Evolutionary conservation across 2,797 vertebrate species (phyloP).

Genomic region (Onychomys arenicola): DNA sequence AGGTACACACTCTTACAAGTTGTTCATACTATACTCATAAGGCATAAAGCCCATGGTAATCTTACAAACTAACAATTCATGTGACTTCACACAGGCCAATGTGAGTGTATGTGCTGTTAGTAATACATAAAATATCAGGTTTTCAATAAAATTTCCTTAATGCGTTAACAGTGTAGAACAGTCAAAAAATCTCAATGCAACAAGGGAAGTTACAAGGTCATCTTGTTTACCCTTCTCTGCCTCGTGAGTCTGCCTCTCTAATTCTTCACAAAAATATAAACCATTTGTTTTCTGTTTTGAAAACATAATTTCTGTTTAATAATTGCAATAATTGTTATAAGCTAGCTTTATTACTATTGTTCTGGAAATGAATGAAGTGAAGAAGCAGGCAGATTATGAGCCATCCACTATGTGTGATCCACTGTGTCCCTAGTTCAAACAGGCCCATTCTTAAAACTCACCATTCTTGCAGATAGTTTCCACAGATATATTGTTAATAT

Average conservation of each 20-base stretch:
- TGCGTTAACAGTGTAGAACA: not conserved
- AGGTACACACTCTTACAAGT: not conserved
- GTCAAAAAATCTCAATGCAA: not conserved
- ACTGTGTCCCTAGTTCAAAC: slow-evolving; percentile 23
- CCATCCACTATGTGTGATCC: not conserved
- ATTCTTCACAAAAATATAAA: slow-evolving; percentile 28
- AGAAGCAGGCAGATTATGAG: not conserved
- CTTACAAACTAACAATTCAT: slow-evolving; percentile 29
- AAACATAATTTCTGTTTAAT: slow-evolving; percentile 49
- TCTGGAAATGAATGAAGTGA: not conserved
- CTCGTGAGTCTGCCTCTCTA: not conserved
- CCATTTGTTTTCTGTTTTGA: not conserved
- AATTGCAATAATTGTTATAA: slow-evolving; percentile 21
- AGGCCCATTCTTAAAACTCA: not conserved
- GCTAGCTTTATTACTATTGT: not conserved
- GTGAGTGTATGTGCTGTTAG: not conserved
- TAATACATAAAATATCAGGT: not conserved
- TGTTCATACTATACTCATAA: not conserved
- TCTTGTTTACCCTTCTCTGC: not conserved
- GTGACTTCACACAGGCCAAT: not conserved
- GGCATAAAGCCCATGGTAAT: not conserved
- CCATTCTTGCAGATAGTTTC: slow-evolving; percentile 12
- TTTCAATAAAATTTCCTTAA: not conserved
- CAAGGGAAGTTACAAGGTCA: not conserved
- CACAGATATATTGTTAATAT: not conserved